These are phyloP conservation scores for Tragopan temminckii DNA, from an alignment of 2,797 vertebrate species.

Conservation along the genomic window DNA sequence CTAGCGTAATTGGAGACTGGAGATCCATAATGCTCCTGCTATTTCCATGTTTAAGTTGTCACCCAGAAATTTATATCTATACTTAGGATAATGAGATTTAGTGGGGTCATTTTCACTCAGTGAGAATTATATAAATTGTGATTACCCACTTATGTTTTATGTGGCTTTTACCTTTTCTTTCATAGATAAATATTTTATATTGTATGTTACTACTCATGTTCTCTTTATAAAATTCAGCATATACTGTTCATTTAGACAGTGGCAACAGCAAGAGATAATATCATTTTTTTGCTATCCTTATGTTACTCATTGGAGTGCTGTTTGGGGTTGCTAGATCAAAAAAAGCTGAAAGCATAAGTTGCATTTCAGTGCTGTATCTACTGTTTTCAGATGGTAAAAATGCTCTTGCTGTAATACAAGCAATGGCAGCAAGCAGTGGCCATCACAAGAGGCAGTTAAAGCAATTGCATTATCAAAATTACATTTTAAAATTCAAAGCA, in stretches of 20 bases:
- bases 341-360: conserved; percentile 21
- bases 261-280: background rate
- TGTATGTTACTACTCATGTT: conserved; percentile 13
- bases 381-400: conserved; percentile 10
- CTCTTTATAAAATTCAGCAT: conserved; percentile 13
- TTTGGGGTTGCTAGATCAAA: conserved; percentile 49
- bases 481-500: conserved; percentile 13
- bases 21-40: conserved; percentile 59
- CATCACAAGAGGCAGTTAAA: background rate
- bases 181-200: conserved; percentile 12
- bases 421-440: background rate
- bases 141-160: conserved; percentile 23
- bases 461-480: conserved; percentile 23
- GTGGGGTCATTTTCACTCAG: conserved; percentile 59
- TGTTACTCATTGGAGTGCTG: background rate
- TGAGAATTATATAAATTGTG: conserved; percentile 67
- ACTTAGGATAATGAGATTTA: conserved; percentile 76
- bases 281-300: background rate
- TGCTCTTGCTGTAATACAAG: background rate
- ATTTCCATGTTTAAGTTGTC: conserved; percentile 69
- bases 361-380: conserved; percentile 2
- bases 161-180: conserved; percentile 47
- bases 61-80: conserved; percentile 73
- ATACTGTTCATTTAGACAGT: conserved; percentile 34
- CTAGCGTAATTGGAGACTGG: conserved; percentile 63